These are phyloP conservation scores for Geodia barretti DNA, from an alignment of 37 sponge, comb jelly and placozoan genomes.

Conservation along the genomic window DNA sequence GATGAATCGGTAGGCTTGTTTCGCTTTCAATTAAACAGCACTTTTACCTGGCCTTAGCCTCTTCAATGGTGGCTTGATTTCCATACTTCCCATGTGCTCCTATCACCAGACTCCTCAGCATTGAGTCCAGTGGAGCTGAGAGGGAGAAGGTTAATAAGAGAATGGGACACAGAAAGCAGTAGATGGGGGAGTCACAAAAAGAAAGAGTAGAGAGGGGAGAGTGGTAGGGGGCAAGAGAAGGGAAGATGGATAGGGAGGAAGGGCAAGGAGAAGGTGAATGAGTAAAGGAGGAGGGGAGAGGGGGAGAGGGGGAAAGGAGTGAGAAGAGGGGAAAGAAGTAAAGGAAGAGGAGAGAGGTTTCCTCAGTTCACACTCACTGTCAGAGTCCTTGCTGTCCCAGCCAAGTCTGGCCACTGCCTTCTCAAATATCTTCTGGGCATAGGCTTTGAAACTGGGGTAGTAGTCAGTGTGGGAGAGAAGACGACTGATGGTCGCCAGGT, in stretches of 20 bases:
- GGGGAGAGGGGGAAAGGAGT: not conserved
- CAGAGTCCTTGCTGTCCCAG: constrained; percentile 79
- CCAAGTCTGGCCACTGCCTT: constrained; percentile 46
- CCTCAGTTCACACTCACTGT: constrained; percentile 22
- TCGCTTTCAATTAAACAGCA: no score
- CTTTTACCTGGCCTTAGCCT: constrained; percentile 57
- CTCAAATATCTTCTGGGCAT: constrained; percentile 57
- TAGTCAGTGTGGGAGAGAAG: constrained; percentile 69
- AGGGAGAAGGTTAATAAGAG: not conserved
- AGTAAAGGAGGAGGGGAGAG: not conserved
- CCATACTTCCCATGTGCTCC: constrained; percentile 57
- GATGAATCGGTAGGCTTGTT: no score
- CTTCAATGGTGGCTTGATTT: constrained; percentile 52
- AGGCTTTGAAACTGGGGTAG: constrained; percentile 66
- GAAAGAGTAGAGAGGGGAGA: constrained; percentile 2
- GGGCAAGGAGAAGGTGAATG: not conserved
- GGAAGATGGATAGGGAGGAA: no score
- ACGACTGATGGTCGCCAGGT: constrained; percentile 26
- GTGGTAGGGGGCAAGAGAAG: no score
- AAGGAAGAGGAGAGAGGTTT: not conserved
- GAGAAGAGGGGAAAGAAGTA: not conserved
- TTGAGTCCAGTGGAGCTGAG: constrained; percentile 62
- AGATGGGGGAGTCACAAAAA: not conserved
- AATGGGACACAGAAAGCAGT: not conserved
- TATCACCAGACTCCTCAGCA: constrained; percentile 82